Base-by-base conservation (phyloP, 2,888 invertebrate genomes). In the Apoda limacodes region DNA sequence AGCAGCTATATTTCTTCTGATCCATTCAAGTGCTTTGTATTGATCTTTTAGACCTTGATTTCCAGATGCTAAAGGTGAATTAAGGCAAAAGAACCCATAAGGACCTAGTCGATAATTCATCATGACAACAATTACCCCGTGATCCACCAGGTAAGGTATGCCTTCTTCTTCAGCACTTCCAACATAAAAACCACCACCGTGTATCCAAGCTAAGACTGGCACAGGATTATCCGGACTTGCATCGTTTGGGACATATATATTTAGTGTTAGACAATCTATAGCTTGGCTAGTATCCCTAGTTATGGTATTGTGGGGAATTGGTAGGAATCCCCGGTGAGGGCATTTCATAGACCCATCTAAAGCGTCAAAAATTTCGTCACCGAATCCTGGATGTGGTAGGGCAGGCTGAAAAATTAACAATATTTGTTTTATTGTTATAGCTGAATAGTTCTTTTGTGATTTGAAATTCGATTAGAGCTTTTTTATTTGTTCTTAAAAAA, bases 11-110 rank as follows among this genome's bases (percentile, higher is more conserved):
- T 70, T 61, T 1, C 55, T 39, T 25, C 59, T 65, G 2, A 70
- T 40, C 70, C 69, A 71, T 32, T 53, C 48, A 7, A 70, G 39
- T 3, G 67, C 70, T 22, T 49, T 31, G 4, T 48, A 28, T 40
- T 68, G 69, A 36, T 70, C 70, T 35, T 67, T 70, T 1, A 71
- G 32, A 0, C 67, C 70, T 37, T 67, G 65, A 32, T 70, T 70
- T 1, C 68, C 70, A 0, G 66, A 57, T 7, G 67, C 42, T 9
- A 54, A 47, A 0, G 56, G 48, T 1, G 42, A 56, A 14, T 60
- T 53, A 1, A 68, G 42, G 30, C 66, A 66, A 59, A 70, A 61
- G 29, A 70, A 71, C 2, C 71, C 71, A 27, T 65, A 70, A 1
- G 60, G 55, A 0, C 66, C 65, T 1, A 69, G 9, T 6, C 71